A percentile compares a stretch with the other conserved stretches of the same genome.
phyloP scores from a whole-genome alignment of 2,797 vertebrate genomes.

The Poecilia gillii region DNA sequence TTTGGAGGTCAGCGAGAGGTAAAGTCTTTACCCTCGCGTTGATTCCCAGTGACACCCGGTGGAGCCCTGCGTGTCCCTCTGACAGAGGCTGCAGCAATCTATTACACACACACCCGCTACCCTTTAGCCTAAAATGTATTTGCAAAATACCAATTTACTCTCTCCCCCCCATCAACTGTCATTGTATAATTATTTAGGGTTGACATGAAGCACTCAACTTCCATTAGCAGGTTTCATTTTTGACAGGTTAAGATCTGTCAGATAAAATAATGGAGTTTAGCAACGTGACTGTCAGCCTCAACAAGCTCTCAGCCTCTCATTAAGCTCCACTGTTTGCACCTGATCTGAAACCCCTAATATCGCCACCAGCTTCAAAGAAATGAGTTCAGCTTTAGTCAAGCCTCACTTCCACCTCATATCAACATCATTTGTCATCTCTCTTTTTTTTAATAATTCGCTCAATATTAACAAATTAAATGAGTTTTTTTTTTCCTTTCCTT shows the following conservation, averaged over 20 bases:
- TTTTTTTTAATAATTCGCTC: slow-evolving; percentile 65
- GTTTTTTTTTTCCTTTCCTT: slow-evolving; percentile 39
- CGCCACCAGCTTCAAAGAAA: slow-evolving; percentile 41
- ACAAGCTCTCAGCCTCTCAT: slow-evolving; percentile 44
- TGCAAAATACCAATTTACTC: slow-evolving; percentile 43
- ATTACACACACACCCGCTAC: slow-evolving; percentile 33
- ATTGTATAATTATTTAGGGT: slow-evolving; percentile 36
- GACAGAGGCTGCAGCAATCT: slow-evolving; percentile 58
- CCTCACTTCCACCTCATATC: slow-evolving; percentile 55
- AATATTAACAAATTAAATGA: slow-evolving; percentile 76
- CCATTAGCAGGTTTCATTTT: slow-evolving; percentile 32
- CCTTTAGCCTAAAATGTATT: slow-evolving; percentile 32
- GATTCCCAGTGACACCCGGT: slow-evolving; percentile 51
- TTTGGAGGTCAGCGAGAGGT: slow-evolving; percentile 64
- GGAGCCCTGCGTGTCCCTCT: slow-evolving; percentile 35
- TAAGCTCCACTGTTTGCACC: slow-evolving; percentile 41
- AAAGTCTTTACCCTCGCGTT: slow-evolving; percentile 55
- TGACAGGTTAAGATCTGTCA: slow-evolving; percentile 29
- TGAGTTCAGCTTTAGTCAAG: slow-evolving; percentile 59
- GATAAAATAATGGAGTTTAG: slow-evolving; percentile 45
- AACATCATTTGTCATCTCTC: slow-evolving; percentile 73
- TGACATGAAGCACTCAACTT: slow-evolving; percentile 43
- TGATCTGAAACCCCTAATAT: slow-evolving; percentile 32
- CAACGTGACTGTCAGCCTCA: slow-evolving; percentile 18
- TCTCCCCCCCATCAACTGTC: slow-evolving; percentile 34